These are phyloP conservation scores for Toxotes chatareus DNA, from an alignment of 2,113 vertebrate species.

Conservation along the genomic window DNA sequence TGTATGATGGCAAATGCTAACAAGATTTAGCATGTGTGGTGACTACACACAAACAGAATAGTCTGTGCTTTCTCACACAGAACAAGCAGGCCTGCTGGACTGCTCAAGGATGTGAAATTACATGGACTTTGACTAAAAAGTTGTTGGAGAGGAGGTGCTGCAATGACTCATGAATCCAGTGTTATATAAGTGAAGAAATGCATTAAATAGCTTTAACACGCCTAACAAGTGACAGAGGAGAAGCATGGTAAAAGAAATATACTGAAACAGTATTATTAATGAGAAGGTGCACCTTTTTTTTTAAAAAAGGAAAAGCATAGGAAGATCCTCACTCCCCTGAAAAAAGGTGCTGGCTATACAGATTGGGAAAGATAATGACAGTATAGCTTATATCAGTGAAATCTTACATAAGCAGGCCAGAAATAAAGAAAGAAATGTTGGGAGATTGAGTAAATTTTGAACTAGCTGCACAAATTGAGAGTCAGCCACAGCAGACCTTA, in stretches of 20 bases:
- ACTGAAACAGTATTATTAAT: neutral
- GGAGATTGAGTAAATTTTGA: constrained; percentile 33
- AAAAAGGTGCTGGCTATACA: neutral
- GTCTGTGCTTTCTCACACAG: constrained; percentile 1
- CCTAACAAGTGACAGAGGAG: neutral
- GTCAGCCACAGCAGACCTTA: constrained; percentile 24
- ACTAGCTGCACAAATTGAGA: constrained; percentile 47
- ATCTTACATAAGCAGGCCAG: neutral
- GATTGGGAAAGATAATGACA: neutral
- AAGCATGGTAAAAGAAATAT: neutral
- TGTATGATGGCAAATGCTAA: constrained; percentile 38
- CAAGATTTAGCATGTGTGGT: constrained; percentile 8
- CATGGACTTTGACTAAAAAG: neutral
- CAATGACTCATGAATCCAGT: constrained; percentile 29
- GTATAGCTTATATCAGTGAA: neutral
- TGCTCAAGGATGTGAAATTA: constrained; percentile 15
- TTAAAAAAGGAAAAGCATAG: neutral
- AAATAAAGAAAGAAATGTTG: neutral
- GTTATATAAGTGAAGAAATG: constrained; percentile 24
- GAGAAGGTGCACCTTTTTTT: constrained; percentile 17
- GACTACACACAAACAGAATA: constrained; percentile 15
- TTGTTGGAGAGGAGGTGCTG: neutral
- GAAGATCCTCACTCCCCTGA: constrained; percentile 8
- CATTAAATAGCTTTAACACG: constrained; percentile 24
- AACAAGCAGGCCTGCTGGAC: neutral